These are phyloP conservation scores for Apis cerana DNA, from an alignment of 1,140 invertebrate genomes.

Conservation along the genomic window DNA sequence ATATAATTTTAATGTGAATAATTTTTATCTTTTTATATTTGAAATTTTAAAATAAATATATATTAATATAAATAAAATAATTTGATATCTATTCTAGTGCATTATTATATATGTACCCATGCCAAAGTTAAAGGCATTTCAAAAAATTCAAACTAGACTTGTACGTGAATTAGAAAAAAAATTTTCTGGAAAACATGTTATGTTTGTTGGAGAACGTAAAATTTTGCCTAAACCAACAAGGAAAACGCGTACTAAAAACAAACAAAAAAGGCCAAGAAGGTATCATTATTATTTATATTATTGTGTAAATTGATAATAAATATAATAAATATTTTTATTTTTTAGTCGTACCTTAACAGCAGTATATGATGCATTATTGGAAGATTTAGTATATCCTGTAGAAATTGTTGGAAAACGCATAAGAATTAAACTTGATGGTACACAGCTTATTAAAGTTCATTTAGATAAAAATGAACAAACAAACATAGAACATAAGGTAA, in stretches of 20 bases:
- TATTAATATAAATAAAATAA: constrained; percentile 5
- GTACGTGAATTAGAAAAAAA: constrained; percentile 99
- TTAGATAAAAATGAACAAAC: constrained; percentile 99
- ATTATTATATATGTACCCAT: constrained; percentile 99
- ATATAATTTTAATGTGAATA: not conserved
- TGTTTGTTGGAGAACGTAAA: constrained; percentile 98
- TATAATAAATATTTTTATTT: constrained; percentile 31
- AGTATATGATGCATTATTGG: constrained; percentile 98
- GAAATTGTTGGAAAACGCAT: constrained; percentile 99
- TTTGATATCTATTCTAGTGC: constrained; percentile 85
- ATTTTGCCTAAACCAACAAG: constrained; percentile 99
- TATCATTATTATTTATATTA: constrained; percentile 65
- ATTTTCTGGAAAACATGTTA: constrained; percentile 99
- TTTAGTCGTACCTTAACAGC: constrained; percentile 95
- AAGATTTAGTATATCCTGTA: constrained; percentile 99
- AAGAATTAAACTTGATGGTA: constrained; percentile 96
- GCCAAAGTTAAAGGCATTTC: constrained; percentile 97
- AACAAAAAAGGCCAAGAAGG: constrained; percentile 98
- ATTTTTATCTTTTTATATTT: not conserved
- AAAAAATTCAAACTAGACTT: constrained; percentile 97
- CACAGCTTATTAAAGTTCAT: constrained; percentile 98
- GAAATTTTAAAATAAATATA: constrained; percentile 14
- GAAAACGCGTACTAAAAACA: constrained; percentile 95
- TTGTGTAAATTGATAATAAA: not conserved
- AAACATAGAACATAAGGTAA: constrained; percentile 99